Conservation (phyloP, 30 jellyfish, hydroid and myxozoan genomes). For the Mastigias papua region DNA sequence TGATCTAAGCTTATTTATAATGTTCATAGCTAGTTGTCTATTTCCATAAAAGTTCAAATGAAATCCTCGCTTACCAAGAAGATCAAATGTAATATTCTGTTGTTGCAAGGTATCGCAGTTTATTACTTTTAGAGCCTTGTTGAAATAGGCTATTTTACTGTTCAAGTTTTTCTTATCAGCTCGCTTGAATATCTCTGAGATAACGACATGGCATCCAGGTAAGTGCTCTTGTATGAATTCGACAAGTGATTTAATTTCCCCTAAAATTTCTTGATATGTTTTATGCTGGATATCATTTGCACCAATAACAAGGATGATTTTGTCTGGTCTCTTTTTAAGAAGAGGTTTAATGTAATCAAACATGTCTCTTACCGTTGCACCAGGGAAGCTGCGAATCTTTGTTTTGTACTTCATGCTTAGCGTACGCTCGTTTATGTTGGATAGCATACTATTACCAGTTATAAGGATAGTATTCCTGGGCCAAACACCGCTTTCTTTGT, state of each 20-base stretch:
- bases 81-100: not conserved
- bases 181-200: not conserved
- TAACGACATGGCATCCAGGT: not conserved
- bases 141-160: not conserved
- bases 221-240: not conserved
- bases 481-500: not conserved
- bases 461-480: not conserved
- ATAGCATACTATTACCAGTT: not conserved
- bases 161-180: not conserved
- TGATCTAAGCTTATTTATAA: not conserved
- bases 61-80: conserved; percentile 4
- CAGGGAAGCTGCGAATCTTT: conserved; percentile 1
- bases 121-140: not conserved
- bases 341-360: not conserved
- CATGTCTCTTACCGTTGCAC: not conserved
- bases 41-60: not conserved
- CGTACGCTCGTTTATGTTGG: not conserved
- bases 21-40: not conserved
- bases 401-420: not conserved
- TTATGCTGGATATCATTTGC: not conserved
- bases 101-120: not conserved
- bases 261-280: not conserved
- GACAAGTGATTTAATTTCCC: not conserved
- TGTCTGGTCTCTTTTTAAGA: not conserved
- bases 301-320: not conserved